These are phyloP conservation scores for Heterocephalus glaber DNA, from an alignment of 2,113 vertebrate genomes.

Conservation along the genomic window DNA sequence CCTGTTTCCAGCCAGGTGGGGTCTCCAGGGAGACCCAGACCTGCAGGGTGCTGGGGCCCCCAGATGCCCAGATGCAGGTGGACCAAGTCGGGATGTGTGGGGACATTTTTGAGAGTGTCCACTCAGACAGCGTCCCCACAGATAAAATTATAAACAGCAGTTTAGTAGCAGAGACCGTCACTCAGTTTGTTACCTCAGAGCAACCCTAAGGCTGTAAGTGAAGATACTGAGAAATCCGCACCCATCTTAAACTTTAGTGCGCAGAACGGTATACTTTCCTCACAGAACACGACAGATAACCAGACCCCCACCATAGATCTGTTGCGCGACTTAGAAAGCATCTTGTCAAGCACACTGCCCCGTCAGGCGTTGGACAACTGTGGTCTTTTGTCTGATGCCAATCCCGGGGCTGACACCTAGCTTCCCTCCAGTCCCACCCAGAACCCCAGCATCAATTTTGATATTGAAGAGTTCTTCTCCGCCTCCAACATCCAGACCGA, in stretches of 20 bases:
- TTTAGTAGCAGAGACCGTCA: slow-evolving; percentile 83
- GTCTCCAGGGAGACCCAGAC: slow-evolving; percentile 95
- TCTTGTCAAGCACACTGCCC: too few species aligned
- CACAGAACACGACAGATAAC: slow-evolving; percentile 81
- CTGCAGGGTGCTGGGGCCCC: slow-evolving; percentile 45
- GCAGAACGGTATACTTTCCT: slow-evolving; percentile 89
- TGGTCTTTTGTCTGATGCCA: too few species aligned
- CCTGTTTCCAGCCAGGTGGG: too few species aligned
- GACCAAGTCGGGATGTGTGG: slow-evolving; percentile 88
- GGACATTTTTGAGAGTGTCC: slow-evolving; percentile 89
- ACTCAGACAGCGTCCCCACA: slow-evolving; percentile 88
- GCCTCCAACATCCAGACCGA: slow-evolving; percentile 97
- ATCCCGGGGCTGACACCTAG: slow-evolving; percentile 83
- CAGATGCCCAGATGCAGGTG: slow-evolving; percentile 84
- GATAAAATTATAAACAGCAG: slow-evolving; percentile 84
- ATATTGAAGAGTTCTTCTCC: too few species aligned
- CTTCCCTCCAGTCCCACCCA: slow-evolving; percentile 90
- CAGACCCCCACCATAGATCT: too few species aligned
- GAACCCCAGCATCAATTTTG: slow-evolving; percentile 91
- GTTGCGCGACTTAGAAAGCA: too few species aligned
- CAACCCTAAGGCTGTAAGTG: slow-evolving; percentile 85
- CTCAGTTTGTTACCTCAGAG: slow-evolving; percentile 85
- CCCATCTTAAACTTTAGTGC: slow-evolving; percentile 88
- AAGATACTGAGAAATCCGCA: slow-evolving; percentile 84
- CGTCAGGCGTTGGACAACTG: too few species aligned